Base-by-base conservation (phyloP, 2,113 vertebrate species). In the Entelurus aequoreus region DNA sequence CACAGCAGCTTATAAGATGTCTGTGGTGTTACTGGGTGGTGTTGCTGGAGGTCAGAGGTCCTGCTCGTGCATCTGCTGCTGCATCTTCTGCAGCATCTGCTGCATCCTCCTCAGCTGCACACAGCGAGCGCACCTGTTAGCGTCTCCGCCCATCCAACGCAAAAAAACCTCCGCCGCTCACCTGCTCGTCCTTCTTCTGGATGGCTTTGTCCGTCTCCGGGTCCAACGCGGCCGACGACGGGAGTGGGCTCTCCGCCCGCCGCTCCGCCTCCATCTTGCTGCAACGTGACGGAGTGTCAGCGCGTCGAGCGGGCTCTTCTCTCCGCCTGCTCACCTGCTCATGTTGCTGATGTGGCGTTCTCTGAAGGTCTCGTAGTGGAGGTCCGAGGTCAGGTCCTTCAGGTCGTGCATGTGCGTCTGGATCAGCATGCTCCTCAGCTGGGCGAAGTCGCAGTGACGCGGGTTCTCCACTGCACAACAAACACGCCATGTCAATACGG, bases 401-500 rank as follows among this genome's bases (percentile, higher is more conserved):
- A 99, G 92, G 89, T 99, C 97, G 0, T 99, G 97, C 97, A 98
- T 99, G 88, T 99, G 97, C 0, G 97, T 98, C 36, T 95, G 94
- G 72, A 99, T 99, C 75, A 99, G 90, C 94, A 99, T 99, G 89
- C 97, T 99, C 69, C 96, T 90, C 75, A 99, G 87, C 84, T 98
- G 98, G 70, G 98, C 97, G 3, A 99, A 98, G 89, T 99, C 97
- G 21, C 97, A 98, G 86, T 99, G 97, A 0, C 93, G 92, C 88
- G 98, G 96, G 87, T 98, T 98, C 74, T 99, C 97, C 90, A 99
- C 96, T 99, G 10, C 8, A 5, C 2, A 46, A 36, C 21, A 36
- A 3, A 8, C n/a, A 12, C 0, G 40, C 38, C 15, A 12, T 6
- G 44, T 59, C 6, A 10, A 11, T 46, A 46, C 10, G 12, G 12